Percentiles rank a stretch among this genome's conserved stretches.
phyloP scores from a whole-genome alignment of 1,140 invertebrate genomes.

The Myzus persicae region DNA sequence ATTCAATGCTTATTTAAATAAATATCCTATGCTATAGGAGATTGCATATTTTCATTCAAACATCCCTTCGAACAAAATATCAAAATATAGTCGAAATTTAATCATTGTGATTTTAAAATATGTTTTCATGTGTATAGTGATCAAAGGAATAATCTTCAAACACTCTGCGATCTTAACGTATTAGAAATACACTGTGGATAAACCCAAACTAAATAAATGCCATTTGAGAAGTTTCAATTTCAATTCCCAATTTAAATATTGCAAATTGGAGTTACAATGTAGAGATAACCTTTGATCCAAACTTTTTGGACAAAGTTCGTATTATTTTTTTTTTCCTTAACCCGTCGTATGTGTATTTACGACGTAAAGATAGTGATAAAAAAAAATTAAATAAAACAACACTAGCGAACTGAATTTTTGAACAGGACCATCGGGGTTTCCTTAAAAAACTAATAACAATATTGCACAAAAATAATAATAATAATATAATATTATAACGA shows the following conservation, averaged over 20 bases:
- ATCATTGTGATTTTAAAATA: constrained; percentile 10
- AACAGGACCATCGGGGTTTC: background rate
- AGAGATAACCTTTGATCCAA: background rate
- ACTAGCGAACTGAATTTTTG: background rate
- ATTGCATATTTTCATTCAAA: background rate
- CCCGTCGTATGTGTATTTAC: background rate
- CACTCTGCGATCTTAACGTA: background rate
- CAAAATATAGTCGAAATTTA: background rate
- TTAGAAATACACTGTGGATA: background rate
- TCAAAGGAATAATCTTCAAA: constrained; percentile 12
- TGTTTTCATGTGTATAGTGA: background rate
- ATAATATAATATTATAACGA: background rate
- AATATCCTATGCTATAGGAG: background rate
- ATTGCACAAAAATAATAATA: background rate
- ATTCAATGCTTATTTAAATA: background rate
- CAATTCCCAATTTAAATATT: background rate
- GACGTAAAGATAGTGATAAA: background rate
- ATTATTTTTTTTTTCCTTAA: background rate
- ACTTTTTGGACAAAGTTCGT: background rate
- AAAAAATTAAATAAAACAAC: background rate
- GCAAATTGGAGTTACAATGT: background rate
- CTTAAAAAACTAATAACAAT: background rate
- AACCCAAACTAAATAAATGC: background rate
- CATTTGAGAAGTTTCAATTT: background rate
- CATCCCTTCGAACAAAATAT: background rate